Percentiles rank a stretch among this genome's conserved stretches.
Evolutionary conservation across 1,140 invertebrate species (phyloP).

Genomic region (Ephestia elutella): DNA sequence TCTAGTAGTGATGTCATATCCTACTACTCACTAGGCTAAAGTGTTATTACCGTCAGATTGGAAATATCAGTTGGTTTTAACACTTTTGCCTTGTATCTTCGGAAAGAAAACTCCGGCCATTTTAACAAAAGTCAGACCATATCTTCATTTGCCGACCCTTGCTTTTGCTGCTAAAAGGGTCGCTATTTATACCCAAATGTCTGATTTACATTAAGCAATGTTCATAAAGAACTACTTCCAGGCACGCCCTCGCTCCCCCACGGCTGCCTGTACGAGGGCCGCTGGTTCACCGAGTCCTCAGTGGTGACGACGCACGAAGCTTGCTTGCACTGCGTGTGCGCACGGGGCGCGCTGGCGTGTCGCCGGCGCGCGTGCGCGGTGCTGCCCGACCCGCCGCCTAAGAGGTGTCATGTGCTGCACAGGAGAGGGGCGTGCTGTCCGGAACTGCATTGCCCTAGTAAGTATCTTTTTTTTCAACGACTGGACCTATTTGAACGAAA

Average conservation of each 20-base stretch:
- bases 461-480: constrained; percentile 9
- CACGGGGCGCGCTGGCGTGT: constrained; percentile 82
- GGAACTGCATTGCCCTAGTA: constrained; percentile 81
- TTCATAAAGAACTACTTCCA: not conserved
- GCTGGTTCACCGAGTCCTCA: constrained; percentile 77
- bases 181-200: too few species aligned
- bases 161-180: too few species aligned
- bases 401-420: constrained; percentile 81
- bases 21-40: too few species aligned
- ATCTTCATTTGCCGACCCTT: too few species aligned
- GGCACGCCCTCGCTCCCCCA: constrained; percentile 15
- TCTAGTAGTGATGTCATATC: too few species aligned
- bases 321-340: constrained; percentile 85
- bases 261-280: constrained; percentile 79
- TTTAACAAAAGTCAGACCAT: too few species aligned
- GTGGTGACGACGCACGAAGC: constrained; percentile 81
- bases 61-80: too few species aligned
- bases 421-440: constrained; percentile 82
- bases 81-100: too few species aligned
- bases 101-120: too few species aligned
- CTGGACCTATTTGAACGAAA: too few species aligned
- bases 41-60: too few species aligned
- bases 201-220: too few species aligned
- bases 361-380: constrained; percentile 82
- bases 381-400: constrained; percentile 82